Evolutionary conservation across 2,888 invertebrate genomes (phyloP), one percentile per base, ranked within the genome.

Genomic region (Drosophila putrida): DNA sequence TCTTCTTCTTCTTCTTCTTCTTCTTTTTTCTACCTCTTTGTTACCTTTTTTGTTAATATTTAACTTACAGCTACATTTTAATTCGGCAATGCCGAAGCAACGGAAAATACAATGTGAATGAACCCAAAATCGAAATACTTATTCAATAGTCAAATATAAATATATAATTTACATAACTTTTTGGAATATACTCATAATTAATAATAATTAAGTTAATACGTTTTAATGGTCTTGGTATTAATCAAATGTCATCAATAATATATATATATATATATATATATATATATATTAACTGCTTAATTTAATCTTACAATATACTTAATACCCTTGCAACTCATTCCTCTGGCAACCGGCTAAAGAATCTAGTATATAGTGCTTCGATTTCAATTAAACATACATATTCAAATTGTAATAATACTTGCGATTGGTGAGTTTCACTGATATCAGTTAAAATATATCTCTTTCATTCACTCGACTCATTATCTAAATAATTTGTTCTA

Each of bases 71-170:
- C 65, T 62, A 69, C 8, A 25, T 67, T 70, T 79, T 71, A 82
- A 46, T 81, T 83, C 83, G 80, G 78, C 80, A 82, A 65, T 43
- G 80, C 78, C 80, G 80, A 82, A 80, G 50, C 55, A 63, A 63
- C 35, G 6, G 4, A 61, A 63, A 59, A 38, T 49, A 0, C 3
- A 57, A 64, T 46, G 28, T 28, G 28, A 28, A 38, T 28, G 10
- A 49, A 43, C 10, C 33, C 33, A 50, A 35, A 33, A 20, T 11
- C 9, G 4, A 28, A 49, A 47, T 38, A 51, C 35, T 55, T 58
- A 58, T 49, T 25, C 49, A 35, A 68, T 50, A 41, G 25, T 54
- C 10, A 69, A 53, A 57, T 57, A 46, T 38, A 35, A 49, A 43
- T 25, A 35, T 27, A 33, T 36, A 15, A 49, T 46, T 54, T 62